Conservation (phyloP, 2,888 invertebrate species). For the Lasius fuliginosus region DNA sequence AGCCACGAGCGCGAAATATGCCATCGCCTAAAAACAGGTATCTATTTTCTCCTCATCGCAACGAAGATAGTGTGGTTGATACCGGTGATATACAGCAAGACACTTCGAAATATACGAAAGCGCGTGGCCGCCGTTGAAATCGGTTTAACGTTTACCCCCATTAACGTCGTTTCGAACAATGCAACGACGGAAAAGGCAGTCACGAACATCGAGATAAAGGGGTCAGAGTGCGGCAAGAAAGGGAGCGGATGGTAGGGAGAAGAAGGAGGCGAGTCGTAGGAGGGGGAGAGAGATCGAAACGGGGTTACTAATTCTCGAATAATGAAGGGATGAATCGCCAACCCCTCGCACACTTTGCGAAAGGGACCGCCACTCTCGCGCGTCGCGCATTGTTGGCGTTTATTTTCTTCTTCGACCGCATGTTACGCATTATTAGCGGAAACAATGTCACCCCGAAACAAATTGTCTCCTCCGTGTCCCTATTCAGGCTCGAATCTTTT, state of each 20-base stretch:
- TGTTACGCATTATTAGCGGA: conserved; percentile 73
- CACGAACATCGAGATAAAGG: conserved; percentile 66
- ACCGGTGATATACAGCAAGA: conserved; percentile 23
- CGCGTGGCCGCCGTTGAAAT: conserved; percentile 55
- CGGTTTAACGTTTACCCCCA: conserved; percentile 62
- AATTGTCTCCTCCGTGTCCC: conserved; percentile 54
- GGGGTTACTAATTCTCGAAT: conserved; percentile 85
- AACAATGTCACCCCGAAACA: conserved; percentile 73
- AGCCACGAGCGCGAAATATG: conserved; percentile 8
- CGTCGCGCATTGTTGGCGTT: conserved; percentile 76
- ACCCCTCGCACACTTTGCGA: conserved; percentile 70
- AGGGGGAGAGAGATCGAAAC: conserved; percentile 78
- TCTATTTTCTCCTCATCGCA: conserved; percentile 33
- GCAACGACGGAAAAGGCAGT: conserved; percentile 68
- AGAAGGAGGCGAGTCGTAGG: conserved; percentile 70
- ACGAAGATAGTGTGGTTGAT: not conserved
- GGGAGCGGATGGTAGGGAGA: conserved; percentile 37
- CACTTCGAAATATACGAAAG: conserved; percentile 42
- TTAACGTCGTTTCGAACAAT: conserved; percentile 58
- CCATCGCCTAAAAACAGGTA: conserved; percentile 23
- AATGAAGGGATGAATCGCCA: conserved; percentile 85
- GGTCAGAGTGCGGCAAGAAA: conserved; percentile 67
- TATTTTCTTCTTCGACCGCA: conserved; percentile 76
- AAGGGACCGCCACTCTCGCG: conserved; percentile 63
- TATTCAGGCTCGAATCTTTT: conserved; percentile 51